phyloP scores from a whole-genome alignment of 2,888 invertebrate species.

The Oxycera nigricornis region DNA sequence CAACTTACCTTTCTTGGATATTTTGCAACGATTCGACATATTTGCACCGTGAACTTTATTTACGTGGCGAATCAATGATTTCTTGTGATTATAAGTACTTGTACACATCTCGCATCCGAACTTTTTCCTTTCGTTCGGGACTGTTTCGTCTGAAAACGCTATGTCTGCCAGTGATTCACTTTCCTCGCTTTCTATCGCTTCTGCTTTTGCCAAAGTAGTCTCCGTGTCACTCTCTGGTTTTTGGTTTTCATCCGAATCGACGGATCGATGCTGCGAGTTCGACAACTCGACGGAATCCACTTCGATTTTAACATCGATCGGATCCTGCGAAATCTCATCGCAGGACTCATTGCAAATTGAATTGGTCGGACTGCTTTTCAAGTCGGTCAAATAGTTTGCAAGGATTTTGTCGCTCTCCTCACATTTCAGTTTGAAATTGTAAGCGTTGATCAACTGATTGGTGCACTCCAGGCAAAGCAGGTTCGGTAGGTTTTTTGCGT shows the following conservation, averaged over 20 bases:
- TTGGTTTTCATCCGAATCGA: neutral
- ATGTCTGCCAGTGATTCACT: constrained; percentile 19
- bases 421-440: constrained; percentile 54
- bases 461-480: constrained; percentile 55
- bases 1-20: constrained; percentile 19
- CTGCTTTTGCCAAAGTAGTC: neutral
- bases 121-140: constrained; percentile 30
- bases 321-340: constrained; percentile 25
- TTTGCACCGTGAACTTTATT: constrained; percentile 21
- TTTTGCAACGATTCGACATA: constrained; percentile 11
- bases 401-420: constrained; percentile 53
- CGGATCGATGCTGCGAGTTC: neutral
- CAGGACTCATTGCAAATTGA: neutral
- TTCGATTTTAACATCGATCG: neutral
- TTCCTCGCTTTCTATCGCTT: neutral
- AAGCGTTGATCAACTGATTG: constrained; percentile 53
- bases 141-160: constrained; percentile 20
- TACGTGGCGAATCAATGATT: constrained; percentile 21
- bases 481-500: constrained; percentile 47
- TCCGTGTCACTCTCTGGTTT: neutral
- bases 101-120: constrained; percentile 15
- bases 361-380: constrained; percentile 12
- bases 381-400: constrained; percentile 44
- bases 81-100: constrained; percentile 17
- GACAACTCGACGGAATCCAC: neutral